These are phyloP conservation scores for Orbicella faveolata DNA, from an alignment of 64 coral and sea anemone genomes.

Conservation along the genomic window DNA sequence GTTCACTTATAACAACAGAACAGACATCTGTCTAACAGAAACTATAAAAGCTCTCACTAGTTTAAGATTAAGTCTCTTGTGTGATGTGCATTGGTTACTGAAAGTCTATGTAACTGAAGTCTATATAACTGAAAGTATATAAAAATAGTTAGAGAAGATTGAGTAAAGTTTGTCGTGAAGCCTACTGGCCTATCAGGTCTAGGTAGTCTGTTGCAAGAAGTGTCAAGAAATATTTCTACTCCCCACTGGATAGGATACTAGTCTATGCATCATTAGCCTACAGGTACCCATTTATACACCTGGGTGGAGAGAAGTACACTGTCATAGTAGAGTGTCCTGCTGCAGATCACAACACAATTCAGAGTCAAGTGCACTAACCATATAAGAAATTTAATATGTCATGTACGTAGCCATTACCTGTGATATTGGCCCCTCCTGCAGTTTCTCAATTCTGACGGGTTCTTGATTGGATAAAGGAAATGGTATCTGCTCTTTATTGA, in stretches of 20 bases:
- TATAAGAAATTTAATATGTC: neutral
- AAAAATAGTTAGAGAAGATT: neutral
- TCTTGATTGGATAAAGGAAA: constrained; percentile 26
- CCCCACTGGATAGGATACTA: neutral
- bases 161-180: too few relatives aligned
- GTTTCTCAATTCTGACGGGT: constrained; percentile 1
- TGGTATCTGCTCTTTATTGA: constrained; percentile 28
- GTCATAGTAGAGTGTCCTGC: neutral
- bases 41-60: too few relatives aligned
- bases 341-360: neutral
- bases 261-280: too few relatives aligned
- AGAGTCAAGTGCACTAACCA: neutral
- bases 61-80: too few relatives aligned
- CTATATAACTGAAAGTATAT: neutral
- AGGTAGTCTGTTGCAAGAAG: too few relatives aligned
- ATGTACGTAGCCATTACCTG: neutral
- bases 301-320: neutral
- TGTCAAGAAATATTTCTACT: too few relatives aligned
- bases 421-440: neutral
- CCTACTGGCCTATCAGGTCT: too few relatives aligned
- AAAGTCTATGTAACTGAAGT: neutral
- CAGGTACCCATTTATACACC: neutral
- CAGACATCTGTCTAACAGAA: too few relatives aligned
- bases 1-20: too few relatives aligned
- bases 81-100: too few relatives aligned